Base-by-base conservation (phyloP, 2,113 vertebrate genomes). In the Strix aluco region DNA sequence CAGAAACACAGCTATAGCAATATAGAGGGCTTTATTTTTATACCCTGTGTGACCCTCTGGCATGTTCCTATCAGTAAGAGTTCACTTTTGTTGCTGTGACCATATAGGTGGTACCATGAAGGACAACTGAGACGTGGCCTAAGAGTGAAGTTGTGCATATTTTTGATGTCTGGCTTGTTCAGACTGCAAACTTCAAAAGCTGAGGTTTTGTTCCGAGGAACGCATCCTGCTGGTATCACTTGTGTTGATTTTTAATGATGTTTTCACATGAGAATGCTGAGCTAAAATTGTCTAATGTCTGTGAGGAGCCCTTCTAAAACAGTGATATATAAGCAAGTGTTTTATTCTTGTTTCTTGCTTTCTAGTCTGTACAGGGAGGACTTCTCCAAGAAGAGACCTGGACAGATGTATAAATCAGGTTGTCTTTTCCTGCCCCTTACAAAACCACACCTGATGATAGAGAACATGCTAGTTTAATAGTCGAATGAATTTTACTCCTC, bases 61-160 rank as follows among this genome's bases (percentile, higher is more conserved):
- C 15, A 42, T 0, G 0, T 63, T 90, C 6, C 0, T 79, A 4
- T 75, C 25, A 27, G 13, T 49, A 19, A 27, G 22, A 54, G 16
- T 75, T 65, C 19, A 13, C 20, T 71, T 75, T 21, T 21, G 27
- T 29, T 89, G 29, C 52, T 62, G 8, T 86, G 47, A 42, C 47
- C 6, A 4, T 46, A n/a, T 7, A 26, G 19, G 17, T 81, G 20
- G 30, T 65, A 26, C 36, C 34, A 47, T 1, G 1, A 55, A 86
- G 44, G 38, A 47, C 44, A 69, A 3, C 9, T 78, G 9, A 61
- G 36, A 27, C 2, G 5, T 46, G 21, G 23, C 16, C 38, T 51
- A 19, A 61, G 16, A 40, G 5, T 77, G 55, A 67, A 73, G 14
- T 8, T 81, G 26, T n/a, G 20, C 10, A 2, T 70, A 16, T 11